A percentile compares a stretch with the other conserved stretches of the same genome.
phyloP scores from a whole-genome alignment of 2,888 invertebrate species.

The Orchesellides sinensis region DNA sequence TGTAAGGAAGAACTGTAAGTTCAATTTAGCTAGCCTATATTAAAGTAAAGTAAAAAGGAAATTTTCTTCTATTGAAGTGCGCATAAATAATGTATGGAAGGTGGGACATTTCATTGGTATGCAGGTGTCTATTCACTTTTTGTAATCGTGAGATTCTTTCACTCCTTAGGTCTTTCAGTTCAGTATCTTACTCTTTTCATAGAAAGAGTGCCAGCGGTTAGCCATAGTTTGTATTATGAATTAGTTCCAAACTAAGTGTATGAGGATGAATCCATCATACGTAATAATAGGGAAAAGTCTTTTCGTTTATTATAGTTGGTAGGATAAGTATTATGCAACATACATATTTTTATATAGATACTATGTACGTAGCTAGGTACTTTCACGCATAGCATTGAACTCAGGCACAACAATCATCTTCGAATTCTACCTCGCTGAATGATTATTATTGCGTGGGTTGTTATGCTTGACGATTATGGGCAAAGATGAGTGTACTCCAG shows the following conservation, averaged over 20 bases:
- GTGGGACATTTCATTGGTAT: constrained; percentile 31
- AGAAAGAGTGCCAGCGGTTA: no score
- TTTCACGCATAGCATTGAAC: no score
- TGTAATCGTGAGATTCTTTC: background rate
- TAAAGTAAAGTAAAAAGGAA: constrained; percentile 30
- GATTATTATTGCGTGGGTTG: constrained; percentile 50
- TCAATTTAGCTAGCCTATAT: no score
- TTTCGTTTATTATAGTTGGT: no score
- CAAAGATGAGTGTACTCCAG: constrained; percentile 44
- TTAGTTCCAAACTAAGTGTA: no score
- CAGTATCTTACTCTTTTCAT: background rate
- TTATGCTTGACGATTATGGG: constrained; percentile 46
- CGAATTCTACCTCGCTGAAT: background rate
- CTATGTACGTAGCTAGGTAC: no score
- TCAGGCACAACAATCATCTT: background rate
- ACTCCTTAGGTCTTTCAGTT: constrained; percentile 7
- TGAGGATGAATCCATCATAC: no score
- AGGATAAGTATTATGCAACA: no score
- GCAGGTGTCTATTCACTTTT: constrained; percentile 19
- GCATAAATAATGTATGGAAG: constrained; percentile 51
- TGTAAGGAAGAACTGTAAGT: no score
- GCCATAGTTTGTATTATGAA: no score
- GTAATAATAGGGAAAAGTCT: no score
- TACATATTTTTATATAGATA: no score
- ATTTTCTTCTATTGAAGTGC: constrained; percentile 4